Conservation (phyloP, 2,797 vertebrate genomes). For the Rhinatrema bivittatum region DNA sequence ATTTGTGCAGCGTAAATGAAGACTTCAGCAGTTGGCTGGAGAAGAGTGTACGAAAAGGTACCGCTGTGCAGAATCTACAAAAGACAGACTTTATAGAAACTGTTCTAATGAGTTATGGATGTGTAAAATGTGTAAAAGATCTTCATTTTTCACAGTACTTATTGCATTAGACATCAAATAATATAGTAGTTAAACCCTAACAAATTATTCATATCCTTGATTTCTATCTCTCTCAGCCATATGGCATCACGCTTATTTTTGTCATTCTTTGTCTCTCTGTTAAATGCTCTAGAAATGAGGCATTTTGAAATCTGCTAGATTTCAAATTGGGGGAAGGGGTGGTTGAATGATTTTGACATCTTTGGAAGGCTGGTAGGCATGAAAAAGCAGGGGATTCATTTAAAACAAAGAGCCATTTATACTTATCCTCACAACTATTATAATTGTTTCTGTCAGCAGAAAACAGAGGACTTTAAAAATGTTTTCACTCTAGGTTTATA, state of each 20-base stretch:
- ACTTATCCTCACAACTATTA: too few relatives aligned
- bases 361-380: too few relatives aligned
- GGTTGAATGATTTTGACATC: too few relatives aligned
- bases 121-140: background rate
- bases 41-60: slow-evolving; percentile 17
- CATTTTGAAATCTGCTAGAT: background rate
- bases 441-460: too few relatives aligned
- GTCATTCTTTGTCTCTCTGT: background rate
- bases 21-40: slow-evolving; percentile 32
- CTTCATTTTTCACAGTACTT: slow-evolving; percentile 9
- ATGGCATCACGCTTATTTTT: background rate
- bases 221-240: too few relatives aligned
- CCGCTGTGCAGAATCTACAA: slow-evolving; percentile 11
- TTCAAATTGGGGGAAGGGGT: background rate
- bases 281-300: background rate
- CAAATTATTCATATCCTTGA: slow-evolving; percentile 8
- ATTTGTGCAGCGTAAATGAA: slow-evolving; percentile 54
- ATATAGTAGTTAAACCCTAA: slow-evolving; percentile 1
- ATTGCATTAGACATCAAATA: background rate
- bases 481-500: too few relatives aligned
- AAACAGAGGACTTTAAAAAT: too few relatives aligned
- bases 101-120: slow-evolving; percentile 12
- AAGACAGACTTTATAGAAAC: slow-evolving; percentile 18
- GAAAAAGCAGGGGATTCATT: too few relatives aligned
- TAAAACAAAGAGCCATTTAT: too few relatives aligned